These are phyloP conservation scores for Loxodonta africana DNA, from an alignment of 2,113 vertebrate genomes.

Conservation along the genomic window DNA sequence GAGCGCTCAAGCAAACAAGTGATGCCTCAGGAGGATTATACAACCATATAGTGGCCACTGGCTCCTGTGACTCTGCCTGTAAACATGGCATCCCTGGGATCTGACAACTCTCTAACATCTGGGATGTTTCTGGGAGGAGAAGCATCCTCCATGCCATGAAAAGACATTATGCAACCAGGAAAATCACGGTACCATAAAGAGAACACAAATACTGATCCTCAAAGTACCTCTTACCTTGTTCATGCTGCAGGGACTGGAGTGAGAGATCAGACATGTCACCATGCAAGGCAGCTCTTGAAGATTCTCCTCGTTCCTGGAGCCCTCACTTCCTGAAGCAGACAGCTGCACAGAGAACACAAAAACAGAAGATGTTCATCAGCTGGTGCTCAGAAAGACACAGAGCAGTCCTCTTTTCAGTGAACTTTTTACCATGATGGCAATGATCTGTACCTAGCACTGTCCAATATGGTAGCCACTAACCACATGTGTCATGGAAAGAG, in stretches of 20 bases:
- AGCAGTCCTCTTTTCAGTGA: not conserved
- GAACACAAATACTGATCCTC: not conserved
- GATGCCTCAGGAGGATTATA: not conserved
- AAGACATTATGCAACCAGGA: not conserved
- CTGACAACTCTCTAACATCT: not conserved
- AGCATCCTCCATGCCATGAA: not conserved
- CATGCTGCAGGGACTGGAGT: constrained; percentile 68
- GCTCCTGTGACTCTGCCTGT: not conserved
- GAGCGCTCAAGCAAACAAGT: not conserved
- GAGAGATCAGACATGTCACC: constrained; percentile 76
- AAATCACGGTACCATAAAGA: not conserved
- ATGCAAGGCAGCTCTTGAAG: not conserved
- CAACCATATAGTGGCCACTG: not conserved
- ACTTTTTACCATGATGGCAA: not conserved
- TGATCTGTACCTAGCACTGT: not conserved
- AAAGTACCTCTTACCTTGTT: constrained; percentile 71
- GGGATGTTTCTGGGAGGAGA: not conserved
- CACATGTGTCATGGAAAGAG: not conserved
- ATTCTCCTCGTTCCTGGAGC: constrained; percentile 65
- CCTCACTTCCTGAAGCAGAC: constrained; percentile 76
- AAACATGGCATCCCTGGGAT: not conserved
- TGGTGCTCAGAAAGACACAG: not conserved
- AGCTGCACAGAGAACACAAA: not conserved
- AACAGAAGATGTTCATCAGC: constrained; percentile 63
- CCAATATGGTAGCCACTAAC: not conserved